These are phyloP conservation scores for Cryptotermes secundus DNA, from an alignment of 1,140 invertebrate genomes.

Conservation along the genomic window DNA sequence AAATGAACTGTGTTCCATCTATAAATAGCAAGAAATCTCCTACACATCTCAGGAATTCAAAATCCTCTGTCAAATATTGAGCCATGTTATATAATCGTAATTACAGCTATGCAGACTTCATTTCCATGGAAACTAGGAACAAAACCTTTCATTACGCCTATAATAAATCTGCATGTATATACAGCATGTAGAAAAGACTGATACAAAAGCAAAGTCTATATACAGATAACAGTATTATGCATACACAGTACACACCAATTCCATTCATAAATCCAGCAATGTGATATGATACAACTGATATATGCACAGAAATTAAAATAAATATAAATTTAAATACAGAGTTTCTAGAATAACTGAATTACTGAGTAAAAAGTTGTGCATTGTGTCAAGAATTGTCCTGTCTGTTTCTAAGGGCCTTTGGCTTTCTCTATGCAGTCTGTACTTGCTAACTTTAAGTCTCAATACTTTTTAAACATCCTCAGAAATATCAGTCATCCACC, in stretches of 20 bases:
- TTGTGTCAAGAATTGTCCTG: not conserved
- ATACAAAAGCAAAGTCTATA: constrained; percentile 1
- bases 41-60: not conserved
- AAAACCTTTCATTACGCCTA: constrained; percentile 12
- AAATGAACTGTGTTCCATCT: constrained; percentile 25
- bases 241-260: not conserved
- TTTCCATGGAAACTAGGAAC: not conserved
- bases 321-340: constrained; percentile 4
- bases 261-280: not conserved
- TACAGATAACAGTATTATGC: not conserved
- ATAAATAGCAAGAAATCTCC: constrained; percentile 4
- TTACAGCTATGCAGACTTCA: not conserved
- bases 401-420: not conserved
- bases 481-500: not conserved
- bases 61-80: not conserved
- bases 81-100: not conserved
- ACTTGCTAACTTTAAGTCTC: too few species aligned
- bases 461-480: too few species aligned
- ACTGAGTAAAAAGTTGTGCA: not conserved
- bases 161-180: not conserved
- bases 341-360: not conserved
- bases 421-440: not conserved
- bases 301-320: constrained; percentile 1
- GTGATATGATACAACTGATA: not conserved
- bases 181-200: constrained; percentile 14